These are phyloP conservation scores for Neopelma chrysocephalum DNA, from an alignment of 2,797 vertebrate genomes.

Conservation along the genomic window DNA sequence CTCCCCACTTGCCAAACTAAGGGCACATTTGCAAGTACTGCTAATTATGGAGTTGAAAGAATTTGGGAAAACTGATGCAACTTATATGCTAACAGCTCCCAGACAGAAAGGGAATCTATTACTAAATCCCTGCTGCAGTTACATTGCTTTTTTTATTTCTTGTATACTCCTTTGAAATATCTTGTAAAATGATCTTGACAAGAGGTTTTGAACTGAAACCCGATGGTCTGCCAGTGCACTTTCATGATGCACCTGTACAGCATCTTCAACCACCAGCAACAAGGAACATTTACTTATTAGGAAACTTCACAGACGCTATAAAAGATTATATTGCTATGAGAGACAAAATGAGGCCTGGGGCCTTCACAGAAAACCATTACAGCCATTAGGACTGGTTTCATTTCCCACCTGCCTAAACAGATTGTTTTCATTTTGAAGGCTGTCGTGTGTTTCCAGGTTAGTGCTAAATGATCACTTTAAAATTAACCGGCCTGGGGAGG, in stretches of 20 bases:
- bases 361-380: conserved; percentile 42
- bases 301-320: conserved; percentile 66
- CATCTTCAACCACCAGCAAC: conserved; percentile 63
- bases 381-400: conserved; percentile 37
- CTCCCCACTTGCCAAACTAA: background rate
- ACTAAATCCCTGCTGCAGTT: background rate
- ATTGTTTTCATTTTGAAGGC: conserved; percentile 63
- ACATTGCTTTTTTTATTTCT: conserved; percentile 25
- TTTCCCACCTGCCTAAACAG: conserved; percentile 63
- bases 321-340: conserved; percentile 66
- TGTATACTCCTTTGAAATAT: conserved; percentile 46
- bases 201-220: conserved; percentile 45
- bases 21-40: background rate
- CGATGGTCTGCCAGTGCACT: conserved; percentile 29
- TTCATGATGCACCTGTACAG: conserved; percentile 69
- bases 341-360: conserved; percentile 51
- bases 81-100: background rate
- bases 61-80: conserved; percentile 32
- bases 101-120: conserved; percentile 10
- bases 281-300: conserved; percentile 56
- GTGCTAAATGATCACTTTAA: conserved; percentile 52
- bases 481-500: background rate
- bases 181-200: conserved; percentile 58
- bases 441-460: conserved; percentile 45
- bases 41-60: conserved; percentile 5